Evolutionary conservation across 2,888 invertebrate species (phyloP), one percentile per base, ranked within the genome.

Genomic region (Smittia sp.): DNA sequence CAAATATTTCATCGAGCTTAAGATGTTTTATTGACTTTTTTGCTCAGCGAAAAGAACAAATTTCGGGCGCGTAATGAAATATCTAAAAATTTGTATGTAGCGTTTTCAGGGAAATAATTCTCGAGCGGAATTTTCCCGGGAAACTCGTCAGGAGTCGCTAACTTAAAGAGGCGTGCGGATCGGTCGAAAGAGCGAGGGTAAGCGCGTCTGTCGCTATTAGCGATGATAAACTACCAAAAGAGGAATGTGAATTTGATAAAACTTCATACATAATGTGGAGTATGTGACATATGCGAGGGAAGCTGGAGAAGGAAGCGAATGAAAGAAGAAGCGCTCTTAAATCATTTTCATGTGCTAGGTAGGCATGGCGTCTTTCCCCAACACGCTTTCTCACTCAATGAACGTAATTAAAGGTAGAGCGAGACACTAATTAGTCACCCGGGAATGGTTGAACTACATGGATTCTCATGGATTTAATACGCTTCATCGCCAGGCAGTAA

Each of bases 381-480:
- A 72, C 72, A 72, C 62, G 72, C 72, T 72, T 72, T 72, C 54
- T 54, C 72, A 72, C 72, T 72, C 72, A 72, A 62, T 72, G 72
- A 58, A 39, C 58, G 27, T 72, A 72, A 72, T 72, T 72, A 72
- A 58, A 72, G 58, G 72, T 54, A 15, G 63, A 27, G 20, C 27
- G 62, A 25, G 58, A 22, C 25, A 72, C 20, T 72, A 72, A 72
- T 72, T 72, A 72, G 72, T 62, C 72, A 72, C 72, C 58, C n/a
- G 62, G 54, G 69, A 27, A 52, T 20, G 18, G 54, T 24, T 54
- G 52, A 72, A 72, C 54, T 72, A 72, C 72, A 72, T 20, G 62
- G 72, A 62, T 62, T 72, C 62, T 62, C 72, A 72, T 20, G 62
- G 72, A 62, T 62, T 72, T 62, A 22, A 32, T 38, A 15, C 11